Evolutionary conservation across 2,888 invertebrate species (phyloP), one percentile per base, ranked within the genome.

Genomic region (Kryphioiulus occultus): DNA sequence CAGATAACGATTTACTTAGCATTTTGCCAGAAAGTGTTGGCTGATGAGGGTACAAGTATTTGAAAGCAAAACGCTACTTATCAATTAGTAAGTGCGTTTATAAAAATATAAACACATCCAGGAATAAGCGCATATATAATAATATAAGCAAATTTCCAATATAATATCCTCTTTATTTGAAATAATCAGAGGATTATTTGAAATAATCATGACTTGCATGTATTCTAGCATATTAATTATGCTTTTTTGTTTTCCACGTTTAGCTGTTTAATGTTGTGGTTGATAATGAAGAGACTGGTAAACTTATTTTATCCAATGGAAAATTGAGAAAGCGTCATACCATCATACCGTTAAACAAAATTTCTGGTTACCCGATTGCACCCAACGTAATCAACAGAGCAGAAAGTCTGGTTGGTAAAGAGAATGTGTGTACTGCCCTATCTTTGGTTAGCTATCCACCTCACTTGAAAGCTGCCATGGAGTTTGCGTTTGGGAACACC

Each of bases 221-320:
- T 35, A 35, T 35, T 35, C 7, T 7, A 35, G 1, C 82, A 3
- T 82, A 35, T 35, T 35, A 4, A 35, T 7, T 35, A 7, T 35
- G 35, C 35, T 4, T 82, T 83, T 84, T 87, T 39, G n/a, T 87
- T 78, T 44, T 89, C 82, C 82, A 53, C 90, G 92, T 93, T 84
- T 91, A 98, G 97, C 92, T 99, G 39, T 97, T 95, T 92, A 96
- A 98, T 93, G 95, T 98, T 88, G 95, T 99, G 86, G 97, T 98
- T 53, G 97, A 98, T 91, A 95, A 95, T 84, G 97, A 98, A 91
- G 93, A 93, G 87, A 96, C 97, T 0, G 95, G 96, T 90, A 97
- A 97, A 92, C 94, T 95, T 91, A 93, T 99, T 89, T 93, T 99
- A 88, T 94, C 97, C 92, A 94, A 94, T 89, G 98, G 98, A 0